Evolutionary conservation across 2,888 invertebrate species (phyloP), one percentile per base, ranked within the genome.

Genomic region (Clanis bilineata): DNA sequence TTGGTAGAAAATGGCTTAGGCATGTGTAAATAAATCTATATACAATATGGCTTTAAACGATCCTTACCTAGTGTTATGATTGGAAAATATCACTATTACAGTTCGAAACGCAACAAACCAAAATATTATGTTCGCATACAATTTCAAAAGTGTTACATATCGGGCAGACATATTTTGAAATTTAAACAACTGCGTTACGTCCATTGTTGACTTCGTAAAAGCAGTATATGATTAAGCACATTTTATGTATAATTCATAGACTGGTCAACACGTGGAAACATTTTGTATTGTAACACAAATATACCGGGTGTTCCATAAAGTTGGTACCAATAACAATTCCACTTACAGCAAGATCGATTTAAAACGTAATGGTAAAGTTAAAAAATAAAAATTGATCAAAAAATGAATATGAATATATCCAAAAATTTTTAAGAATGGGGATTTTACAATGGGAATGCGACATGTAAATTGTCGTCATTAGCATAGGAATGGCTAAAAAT

Each of bases 1-100:
- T 80, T 80, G 82, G 79, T 78, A 68, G 59, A 63, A 69, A 74
- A 81, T 81, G 79, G 80, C 80, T 71, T 71, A 66, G 60, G 67
- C 69, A 64, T 67, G 62, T 63, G 59, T 63, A 64, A 54, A 47
- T 18, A 51, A 32, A 32, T 51, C 51, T 51, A 51, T 51, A 10
- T 51, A 51, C 51, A 51, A 51, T 51, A 51, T 51, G 51, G 51
- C 51, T 28, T 51, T 28, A 32, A 15, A 28, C 15, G 12, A 51
- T 32, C 51, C 51, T 51, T 32, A 51, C 10, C 9, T 47, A 25
- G 47, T 47, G 25, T 47, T 28, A 51, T 18, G 32, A 18, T 28
- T 7, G 15, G 3, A 15, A 28, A 28, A 47, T 28, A 47, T 32
- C 44, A 45, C 44, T 45, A 45, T 22, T 32, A 51, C 1, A 32